Evolutionary conservation across 2,113 vertebrate genomes (phyloP).

Genomic region (Lampris incognitus): DNA sequence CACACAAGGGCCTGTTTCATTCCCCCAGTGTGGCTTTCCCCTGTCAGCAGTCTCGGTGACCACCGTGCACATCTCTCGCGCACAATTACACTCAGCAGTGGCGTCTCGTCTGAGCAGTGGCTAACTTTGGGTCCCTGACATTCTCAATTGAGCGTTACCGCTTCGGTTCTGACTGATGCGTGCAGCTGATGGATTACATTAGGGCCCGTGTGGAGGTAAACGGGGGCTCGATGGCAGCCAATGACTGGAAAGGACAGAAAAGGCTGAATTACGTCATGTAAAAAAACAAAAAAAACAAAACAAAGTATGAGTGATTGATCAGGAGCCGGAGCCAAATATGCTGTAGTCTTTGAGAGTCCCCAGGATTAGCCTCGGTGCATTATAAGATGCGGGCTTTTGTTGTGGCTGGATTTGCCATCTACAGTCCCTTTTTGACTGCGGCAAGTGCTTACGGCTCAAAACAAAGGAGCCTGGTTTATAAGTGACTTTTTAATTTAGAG

Average conservation of each 20-base stretch:
- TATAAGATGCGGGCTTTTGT: not conserved
- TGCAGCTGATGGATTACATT: not conserved
- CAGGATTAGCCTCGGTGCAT: not conserved
- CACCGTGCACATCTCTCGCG: slow-evolving; percentile 27
- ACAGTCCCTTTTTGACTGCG: not conserved
- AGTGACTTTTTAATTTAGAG: slow-evolving; percentile 30
- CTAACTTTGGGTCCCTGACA: slow-evolving; percentile 49
- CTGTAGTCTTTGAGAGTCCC: too few species aligned
- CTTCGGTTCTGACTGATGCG: not conserved
- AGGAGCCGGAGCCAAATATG: too few species aligned
- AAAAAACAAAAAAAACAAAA: not conserved
- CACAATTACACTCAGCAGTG: slow-evolving; percentile 41
- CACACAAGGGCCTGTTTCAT: slow-evolving; percentile 20
- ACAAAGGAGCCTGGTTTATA: not conserved
- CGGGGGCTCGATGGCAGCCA: not conserved
- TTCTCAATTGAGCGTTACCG: slow-evolving; percentile 33
- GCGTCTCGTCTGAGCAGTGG: slow-evolving; percentile 14
- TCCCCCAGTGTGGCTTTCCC: slow-evolving; percentile 8
- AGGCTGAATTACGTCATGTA: not conserved
- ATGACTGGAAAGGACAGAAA: not conserved
- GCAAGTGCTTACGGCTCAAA: not conserved
- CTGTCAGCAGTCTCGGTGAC: not conserved
- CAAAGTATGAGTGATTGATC: too few species aligned
- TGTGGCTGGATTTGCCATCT: slow-evolving; percentile 5
- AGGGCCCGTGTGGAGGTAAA: not conserved